phyloP scores from a whole-genome alignment of 2,888 invertebrate species.

The Nudaria mundana region DNA sequence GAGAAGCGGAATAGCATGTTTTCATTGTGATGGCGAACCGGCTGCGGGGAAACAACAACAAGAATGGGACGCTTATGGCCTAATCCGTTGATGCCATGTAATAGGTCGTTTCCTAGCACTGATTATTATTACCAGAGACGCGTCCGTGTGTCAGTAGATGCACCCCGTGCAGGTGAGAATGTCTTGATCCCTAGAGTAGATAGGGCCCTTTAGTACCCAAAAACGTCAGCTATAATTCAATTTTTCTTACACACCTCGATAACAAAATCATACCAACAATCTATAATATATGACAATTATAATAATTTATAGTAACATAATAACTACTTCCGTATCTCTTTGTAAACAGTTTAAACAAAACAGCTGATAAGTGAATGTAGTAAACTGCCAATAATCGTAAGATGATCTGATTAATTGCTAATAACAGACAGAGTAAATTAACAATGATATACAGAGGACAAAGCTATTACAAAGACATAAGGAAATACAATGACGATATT shows the following conservation, averaged over 20 bases:
- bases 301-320: slow-evolving; percentile 35
- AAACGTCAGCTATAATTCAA: too few relatives aligned
- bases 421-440: slow-evolving; percentile 25
- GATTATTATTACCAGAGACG: too few relatives aligned
- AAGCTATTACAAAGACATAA: slow-evolving; percentile 11
- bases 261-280: slow-evolving; percentile 20
- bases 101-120: too few relatives aligned
- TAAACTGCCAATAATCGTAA: slow-evolving; percentile 48
- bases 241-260: slow-evolving; percentile 13
- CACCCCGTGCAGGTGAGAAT: too few relatives aligned
- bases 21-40: too few relatives aligned
- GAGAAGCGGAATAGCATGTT: too few relatives aligned
- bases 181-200: too few relatives aligned
- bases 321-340: slow-evolving; percentile 56
- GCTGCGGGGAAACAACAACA: too few relatives aligned
- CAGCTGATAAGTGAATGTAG: slow-evolving; percentile 46
- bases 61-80: too few relatives aligned
- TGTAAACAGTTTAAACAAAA: slow-evolving; percentile 56
- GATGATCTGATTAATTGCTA: slow-evolving; percentile 42
- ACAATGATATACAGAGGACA: slow-evolving; percentile 32
- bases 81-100: too few relatives aligned
- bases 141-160: too few relatives aligned
- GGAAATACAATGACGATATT: neutral
- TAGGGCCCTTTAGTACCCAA: too few relatives aligned
- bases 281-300: slow-evolving; percentile 23